phyloP scores from a whole-genome alignment of 2,797 vertebrate species.

The Tolypeutes matacus region DNA sequence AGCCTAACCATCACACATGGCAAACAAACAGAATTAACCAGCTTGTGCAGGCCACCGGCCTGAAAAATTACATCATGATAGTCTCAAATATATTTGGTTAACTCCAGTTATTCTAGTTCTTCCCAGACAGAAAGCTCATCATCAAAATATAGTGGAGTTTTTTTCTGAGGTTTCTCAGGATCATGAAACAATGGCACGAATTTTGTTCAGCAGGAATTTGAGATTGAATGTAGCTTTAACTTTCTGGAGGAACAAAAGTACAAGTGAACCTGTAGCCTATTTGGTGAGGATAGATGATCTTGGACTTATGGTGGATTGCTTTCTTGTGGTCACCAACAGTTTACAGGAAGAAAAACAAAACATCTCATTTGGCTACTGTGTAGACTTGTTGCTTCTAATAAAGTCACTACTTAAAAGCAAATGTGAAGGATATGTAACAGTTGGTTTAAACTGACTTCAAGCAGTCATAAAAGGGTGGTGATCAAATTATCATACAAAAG shows the following conservation, averaged over 20 bases:
- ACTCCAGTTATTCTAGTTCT: slow-evolving; percentile 84
- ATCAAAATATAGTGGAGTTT: slow-evolving; percentile 88
- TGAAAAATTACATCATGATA: slow-evolving; percentile 86
- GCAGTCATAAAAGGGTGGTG: slow-evolving; percentile 92
- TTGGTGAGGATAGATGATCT: slow-evolving; percentile 92
- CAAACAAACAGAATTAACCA: slow-evolving; percentile 93
- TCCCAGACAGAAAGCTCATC: slow-evolving; percentile 87
- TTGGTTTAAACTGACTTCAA: slow-evolving; percentile 91
- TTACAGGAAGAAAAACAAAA: slow-evolving; percentile 90
- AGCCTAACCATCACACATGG: too few relatives aligned
- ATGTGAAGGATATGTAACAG: slow-evolving; percentile 92
- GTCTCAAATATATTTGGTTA: slow-evolving; percentile 82
- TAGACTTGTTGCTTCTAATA: slow-evolving; percentile 89
- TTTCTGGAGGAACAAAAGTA: slow-evolving; percentile 83
- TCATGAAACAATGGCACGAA: slow-evolving; percentile 81
- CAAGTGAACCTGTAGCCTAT: slow-evolving; percentile 91
- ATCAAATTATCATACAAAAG: slow-evolving; percentile 88
- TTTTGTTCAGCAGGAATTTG: too few relatives aligned
- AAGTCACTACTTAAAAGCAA: slow-evolving; percentile 83
- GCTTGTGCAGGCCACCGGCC: slow-evolving; percentile 89
- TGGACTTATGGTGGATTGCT: slow-evolving; percentile 92
- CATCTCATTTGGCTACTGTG: slow-evolving; percentile 93
- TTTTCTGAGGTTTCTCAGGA: slow-evolving; percentile 89
- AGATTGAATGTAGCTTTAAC: too few relatives aligned
- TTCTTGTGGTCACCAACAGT: slow-evolving; percentile 92